A percentile compares a stretch with the other conserved stretches of the same genome.
Conservation (phyloP, 2,113 vertebrate species). For the Cepphus grylle region DNA sequence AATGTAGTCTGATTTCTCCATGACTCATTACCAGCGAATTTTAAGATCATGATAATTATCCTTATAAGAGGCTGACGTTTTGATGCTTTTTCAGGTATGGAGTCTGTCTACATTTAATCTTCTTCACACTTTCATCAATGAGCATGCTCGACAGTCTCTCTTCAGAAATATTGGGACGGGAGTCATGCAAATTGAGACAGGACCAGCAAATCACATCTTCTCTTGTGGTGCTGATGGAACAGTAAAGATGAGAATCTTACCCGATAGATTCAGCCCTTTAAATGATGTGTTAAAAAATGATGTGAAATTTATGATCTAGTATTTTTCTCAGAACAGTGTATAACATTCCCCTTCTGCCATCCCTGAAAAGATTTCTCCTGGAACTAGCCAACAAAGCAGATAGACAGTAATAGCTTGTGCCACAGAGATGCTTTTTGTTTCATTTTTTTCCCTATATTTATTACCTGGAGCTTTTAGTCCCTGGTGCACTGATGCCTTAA, state of each 20-base stretch:
- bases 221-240: constrained; percentile 98
- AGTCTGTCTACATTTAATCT: constrained; percentile 81
- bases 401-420: constrained; percentile 50
- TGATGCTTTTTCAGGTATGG: constrained; percentile 85
- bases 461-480: constrained; percentile 65
- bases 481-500: constrained; percentile 82
- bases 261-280: constrained; percentile 83
- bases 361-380: constrained; percentile 36
- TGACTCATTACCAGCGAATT: background rate
- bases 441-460: constrained; percentile 19
- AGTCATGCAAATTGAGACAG: constrained; percentile 96
- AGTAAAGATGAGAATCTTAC: constrained; percentile 96
- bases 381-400: constrained; percentile 53
- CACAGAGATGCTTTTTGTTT: constrained; percentile 19
- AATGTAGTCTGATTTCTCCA: background rate
- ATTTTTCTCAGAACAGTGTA: constrained; percentile 3
- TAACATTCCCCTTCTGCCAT: background rate
- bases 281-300: constrained; percentile 83
- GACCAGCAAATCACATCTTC: constrained; percentile 91
- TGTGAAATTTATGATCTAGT: constrained; percentile 88
- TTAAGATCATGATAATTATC: background rate
- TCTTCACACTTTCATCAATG: constrained; percentile 89
- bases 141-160: constrained; percentile 94
- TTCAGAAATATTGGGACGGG: constrained; percentile 98
- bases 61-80: background rate